Evolutionary conservation across 2,797 vertebrate species (phyloP), one percentile per base, ranked within the genome.

Genomic region (Carapus acus): DNA sequence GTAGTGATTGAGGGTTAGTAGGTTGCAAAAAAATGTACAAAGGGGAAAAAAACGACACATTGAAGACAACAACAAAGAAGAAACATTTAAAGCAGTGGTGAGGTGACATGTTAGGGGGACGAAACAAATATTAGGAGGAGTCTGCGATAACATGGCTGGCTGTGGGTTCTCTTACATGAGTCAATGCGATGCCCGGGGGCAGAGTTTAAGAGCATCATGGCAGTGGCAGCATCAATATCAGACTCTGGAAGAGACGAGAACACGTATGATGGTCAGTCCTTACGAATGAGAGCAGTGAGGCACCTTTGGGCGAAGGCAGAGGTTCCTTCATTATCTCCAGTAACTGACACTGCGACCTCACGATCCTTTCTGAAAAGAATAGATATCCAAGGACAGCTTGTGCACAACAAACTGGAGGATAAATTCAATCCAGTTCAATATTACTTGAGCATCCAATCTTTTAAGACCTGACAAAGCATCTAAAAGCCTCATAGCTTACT

Each of bases 191-290:
- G 92, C 84, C 96, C 92, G 67, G 94, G 93, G 82, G 96, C 94
- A 87, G 93, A 95, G 88, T 99, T 99, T 93, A 99, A 91, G 85
- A 99, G 93, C 92, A 99, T 99, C 96, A 99, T 99, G 77, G 96
- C 94, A 86, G 94, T 93, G 91, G 95, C 96, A 88, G 96, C 96
- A 84, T 99, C 95, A 78, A 99, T 97, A 88, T 99, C 96, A 80
- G 93, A 97, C 81, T 97, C 96, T 99, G 88, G 69, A 90, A 87
- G 88, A 88, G 88, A 86, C 90, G 86, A 89, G 84, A 90, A 88
- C 81, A 88, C 83, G 85, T 81, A 81, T 79, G 85, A 83, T 79
- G 82, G 79, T 87, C 86, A 88, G 79, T 84, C 76, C 79, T 79
- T 61, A 41, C 62, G 62, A 52, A 74, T 73, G 74, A 76, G 65